A percentile compares a stretch with the other conserved stretches of the same genome.
Conservation (phyloP, 2,797 vertebrate genomes). For the Pteronotus mesoamericanus region DNA sequence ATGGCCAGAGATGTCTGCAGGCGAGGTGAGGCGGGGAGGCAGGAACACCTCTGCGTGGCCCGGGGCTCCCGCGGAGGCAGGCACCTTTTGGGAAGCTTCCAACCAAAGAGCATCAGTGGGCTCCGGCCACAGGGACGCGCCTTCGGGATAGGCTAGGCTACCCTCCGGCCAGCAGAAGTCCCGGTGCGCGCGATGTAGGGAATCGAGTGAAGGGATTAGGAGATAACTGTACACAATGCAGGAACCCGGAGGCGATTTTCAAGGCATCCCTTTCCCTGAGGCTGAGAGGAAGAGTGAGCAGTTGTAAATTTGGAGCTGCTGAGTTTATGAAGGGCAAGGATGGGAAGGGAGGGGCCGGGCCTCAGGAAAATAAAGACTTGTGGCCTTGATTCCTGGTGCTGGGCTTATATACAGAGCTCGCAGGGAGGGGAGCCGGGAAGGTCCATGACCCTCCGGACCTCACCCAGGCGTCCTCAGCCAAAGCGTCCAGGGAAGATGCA, state of each 20-base stretch:
- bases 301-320: background rate
- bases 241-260: background rate
- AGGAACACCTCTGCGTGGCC: conserved; percentile 75
- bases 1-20: conserved; percentile 76
- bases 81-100: conserved; percentile 59
- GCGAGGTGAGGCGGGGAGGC: conserved; percentile 62
- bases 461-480: background rate
- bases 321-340: background rate
- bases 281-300: background rate
- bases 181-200: background rate
- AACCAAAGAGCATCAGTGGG: background rate
- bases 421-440: background rate
- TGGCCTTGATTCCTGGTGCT: background rate
- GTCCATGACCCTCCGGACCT: background rate
- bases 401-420: background rate
- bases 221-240: background rate
- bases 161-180: background rate
- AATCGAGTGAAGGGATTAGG: background rate
- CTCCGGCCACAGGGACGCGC: background rate
- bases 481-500: background rate
- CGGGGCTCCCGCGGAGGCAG: conserved; percentile 61
- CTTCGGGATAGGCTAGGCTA: background rate
- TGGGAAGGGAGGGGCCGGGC: background rate
- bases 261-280: background rate
- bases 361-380: background rate